Percentiles rank a stretch among this genome's conserved stretches.
These are phyloP conservation scores for Characodon lateralis DNA, from an alignment of 2,797 vertebrate species.

Conservation along the genomic window DNA sequence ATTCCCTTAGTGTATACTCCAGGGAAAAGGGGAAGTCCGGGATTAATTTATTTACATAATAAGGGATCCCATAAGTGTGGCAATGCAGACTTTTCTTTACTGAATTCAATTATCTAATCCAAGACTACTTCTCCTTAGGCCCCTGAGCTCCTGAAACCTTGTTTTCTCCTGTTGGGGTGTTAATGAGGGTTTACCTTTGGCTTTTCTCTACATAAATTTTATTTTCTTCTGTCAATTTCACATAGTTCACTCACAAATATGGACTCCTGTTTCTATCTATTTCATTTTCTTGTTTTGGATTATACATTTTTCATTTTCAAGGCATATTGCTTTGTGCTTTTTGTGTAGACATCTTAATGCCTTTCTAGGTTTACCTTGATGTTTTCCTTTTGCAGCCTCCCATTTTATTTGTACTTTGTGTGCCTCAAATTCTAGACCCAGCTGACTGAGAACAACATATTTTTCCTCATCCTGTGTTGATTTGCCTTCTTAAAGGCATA, in stretches of 20 bases:
- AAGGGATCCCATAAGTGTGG: background rate
- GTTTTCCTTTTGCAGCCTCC: background rate
- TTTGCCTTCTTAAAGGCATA: no score
- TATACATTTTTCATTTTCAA: background rate
- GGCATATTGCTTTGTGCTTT: no score
- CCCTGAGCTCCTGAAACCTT: no score
- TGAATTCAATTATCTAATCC: no score
- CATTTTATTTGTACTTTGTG: no score
- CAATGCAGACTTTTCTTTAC: background rate
- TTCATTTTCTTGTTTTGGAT: background rate
- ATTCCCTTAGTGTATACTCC: background rate
- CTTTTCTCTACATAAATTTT: background rate
- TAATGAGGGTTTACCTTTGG: background rate
- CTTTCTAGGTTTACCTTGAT: background rate
- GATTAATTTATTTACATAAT: background rate
- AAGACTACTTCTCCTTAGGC: no score
- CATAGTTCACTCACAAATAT: background rate
- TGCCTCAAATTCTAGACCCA: no score
- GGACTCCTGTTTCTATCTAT: background rate
- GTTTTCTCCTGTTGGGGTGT: background rate
- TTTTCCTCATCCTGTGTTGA: no score
- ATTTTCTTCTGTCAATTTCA: background rate
- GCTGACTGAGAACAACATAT: no score
- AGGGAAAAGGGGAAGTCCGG: background rate
- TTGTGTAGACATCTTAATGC: no score